Evolutionary conservation across 1,140 invertebrate genomes (phyloP).

Genomic region (Doryteuthis pealeii): DNA sequence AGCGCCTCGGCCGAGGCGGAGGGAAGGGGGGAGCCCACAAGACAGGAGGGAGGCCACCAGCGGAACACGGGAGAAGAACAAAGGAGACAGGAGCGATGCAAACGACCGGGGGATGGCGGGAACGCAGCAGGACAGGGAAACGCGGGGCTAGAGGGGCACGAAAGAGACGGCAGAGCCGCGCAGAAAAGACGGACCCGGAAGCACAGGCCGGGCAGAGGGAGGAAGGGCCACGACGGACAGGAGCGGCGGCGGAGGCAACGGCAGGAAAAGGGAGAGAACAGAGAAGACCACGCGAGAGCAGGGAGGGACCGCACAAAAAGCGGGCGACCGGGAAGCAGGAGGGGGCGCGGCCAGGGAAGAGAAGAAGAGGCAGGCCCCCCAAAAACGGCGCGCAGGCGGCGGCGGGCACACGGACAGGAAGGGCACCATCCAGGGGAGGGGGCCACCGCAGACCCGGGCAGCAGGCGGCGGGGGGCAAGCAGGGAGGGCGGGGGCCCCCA

Average conservation of each 20-base stretch:
- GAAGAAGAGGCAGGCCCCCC: too few relatives aligned
- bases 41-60: too few relatives aligned
- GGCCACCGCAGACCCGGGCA: neutral
- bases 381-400: slow-evolving; percentile 4
- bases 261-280: too few relatives aligned
- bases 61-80: too few relatives aligned
- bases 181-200: slow-evolving; percentile 30
- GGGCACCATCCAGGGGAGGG: neutral
- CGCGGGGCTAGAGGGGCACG: slow-evolving; percentile 52
- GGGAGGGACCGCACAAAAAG: slow-evolving; percentile 8
- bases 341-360: too few relatives aligned
- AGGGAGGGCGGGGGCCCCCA: too few relatives aligned
- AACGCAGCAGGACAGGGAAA: slow-evolving; percentile 28
- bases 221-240: slow-evolving; percentile 13
- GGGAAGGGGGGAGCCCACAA: too few relatives aligned
- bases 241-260: too few relatives aligned
- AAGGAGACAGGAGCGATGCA: too few relatives aligned
- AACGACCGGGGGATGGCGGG: neutral
- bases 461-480: neutral
- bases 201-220: slow-evolving; percentile 43
- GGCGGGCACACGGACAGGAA: slow-evolving; percentile 11
- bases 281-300: slow-evolving; percentile 6
- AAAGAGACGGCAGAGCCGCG: slow-evolving; percentile 40
- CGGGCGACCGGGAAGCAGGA: too few relatives aligned
- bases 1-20: too few relatives aligned